These are phyloP conservation scores for Spinibarbus caldwelli DNA, from an alignment of 2,797 vertebrate species.

Conservation along the genomic window DNA sequence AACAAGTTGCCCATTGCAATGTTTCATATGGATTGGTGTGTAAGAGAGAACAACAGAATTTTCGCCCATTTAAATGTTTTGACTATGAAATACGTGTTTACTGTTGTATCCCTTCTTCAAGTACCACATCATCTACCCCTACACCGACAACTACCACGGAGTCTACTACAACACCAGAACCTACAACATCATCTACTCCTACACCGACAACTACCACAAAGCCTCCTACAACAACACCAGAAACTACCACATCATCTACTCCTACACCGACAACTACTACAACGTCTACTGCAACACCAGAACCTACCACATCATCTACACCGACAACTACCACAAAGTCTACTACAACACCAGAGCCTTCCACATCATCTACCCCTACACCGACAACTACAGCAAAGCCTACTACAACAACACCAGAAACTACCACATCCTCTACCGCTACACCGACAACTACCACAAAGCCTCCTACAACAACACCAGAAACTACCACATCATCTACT, in stretches of 20 bases:
- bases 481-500: not conserved
- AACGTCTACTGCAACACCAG: too few species aligned
- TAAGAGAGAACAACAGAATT: slow-evolving; percentile 50
- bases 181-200: too few species aligned
- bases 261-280: too few species aligned
- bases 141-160: not conserved
- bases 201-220: too few species aligned
- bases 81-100: slow-evolving; percentile 71
- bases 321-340: not conserved
- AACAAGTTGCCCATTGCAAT: slow-evolving; percentile 67
- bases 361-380: too few species aligned
- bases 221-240: too few species aligned
- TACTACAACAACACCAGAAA: too few species aligned
- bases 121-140: not conserved
- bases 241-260: too few species aligned
- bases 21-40: slow-evolving; percentile 68
- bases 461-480: not conserved
- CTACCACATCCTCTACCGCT: not conserved
- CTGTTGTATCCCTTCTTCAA: slow-evolving; percentile 58
- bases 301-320: not conserved
- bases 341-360: not conserved
- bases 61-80: slow-evolving; percentile 59
- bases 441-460: not conserved
- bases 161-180: not conserved
- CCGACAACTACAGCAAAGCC: too few species aligned